Base-by-base conservation (phyloP, 2,113 vertebrate species). In the Thymallus thymallus region DNA sequence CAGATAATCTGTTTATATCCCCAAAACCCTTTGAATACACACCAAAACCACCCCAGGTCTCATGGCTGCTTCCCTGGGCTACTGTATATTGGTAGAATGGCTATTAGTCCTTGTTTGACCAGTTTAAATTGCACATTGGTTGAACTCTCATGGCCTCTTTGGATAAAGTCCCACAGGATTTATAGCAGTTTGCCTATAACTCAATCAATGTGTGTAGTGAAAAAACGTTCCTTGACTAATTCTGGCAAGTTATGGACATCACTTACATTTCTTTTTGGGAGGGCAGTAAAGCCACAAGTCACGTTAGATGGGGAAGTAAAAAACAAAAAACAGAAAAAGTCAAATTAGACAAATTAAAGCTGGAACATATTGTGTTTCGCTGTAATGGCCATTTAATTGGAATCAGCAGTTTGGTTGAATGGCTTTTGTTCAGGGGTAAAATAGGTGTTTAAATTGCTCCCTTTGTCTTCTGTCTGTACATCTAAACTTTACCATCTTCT, bases 371-470 rank as follows among this genome's bases (percentile, higher is more conserved):
- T 23, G 32, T 29, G 16, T 67, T 30, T 68, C 13, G 6, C 63
- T 32, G 22, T 60, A 77, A 77, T 77, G 63, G 63, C 51, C 70
- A 30, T 77, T 68, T 77, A 77, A 77, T 68, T 77, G 64, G 56
- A 72, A 58, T 77, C 51, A 30, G n/a, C 35, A 32, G 69, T 65
- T 72, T 68, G 70, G 29, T 61, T 72, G 48, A 77, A 72, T 77
- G 62, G 76, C 63, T 68, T 55, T 72, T 72, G 62, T 72, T 77
- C 32, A 64, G 70, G 61, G 69, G 13, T 65, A 32, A 71, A 72
- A 69, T 24, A 30, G 58, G 63, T 66, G 26, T 68, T 76, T 61
- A 68, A 72, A 72, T 48, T 68, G 22, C 64, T 14, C 35, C n/a
- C 56, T 67, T 65, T 51, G 46, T 61, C 51, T 66, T 45, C 30